A percentile compares a stretch with the other conserved stretches of the same genome.
phyloP scores from a whole-genome alignment of 1,140 invertebrate genomes.

The Helicorthomorpha holstii region DNA sequence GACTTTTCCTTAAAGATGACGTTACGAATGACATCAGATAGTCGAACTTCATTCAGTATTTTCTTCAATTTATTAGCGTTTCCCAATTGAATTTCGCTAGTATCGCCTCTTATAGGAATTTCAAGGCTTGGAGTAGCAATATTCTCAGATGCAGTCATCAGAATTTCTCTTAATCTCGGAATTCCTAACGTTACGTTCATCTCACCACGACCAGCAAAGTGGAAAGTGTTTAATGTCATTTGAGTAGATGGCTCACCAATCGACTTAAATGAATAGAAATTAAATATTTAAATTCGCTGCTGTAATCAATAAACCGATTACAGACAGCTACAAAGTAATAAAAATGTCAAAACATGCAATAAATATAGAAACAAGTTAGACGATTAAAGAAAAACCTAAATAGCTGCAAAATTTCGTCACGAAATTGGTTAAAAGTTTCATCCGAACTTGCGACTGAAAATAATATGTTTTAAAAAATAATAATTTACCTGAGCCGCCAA shows the following conservation, averaged over 20 bases:
- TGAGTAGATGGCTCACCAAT: slow-evolving; percentile 98
- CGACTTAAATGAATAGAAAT: slow-evolving; percentile 32
- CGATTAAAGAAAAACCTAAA: neutral
- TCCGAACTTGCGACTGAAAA: neutral
- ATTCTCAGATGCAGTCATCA: slow-evolving; percentile 82
- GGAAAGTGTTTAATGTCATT: slow-evolving; percentile 99
- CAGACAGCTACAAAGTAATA: too few relatives aligned
- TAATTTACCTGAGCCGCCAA: slow-evolving; percentile 58
- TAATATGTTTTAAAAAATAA: too few relatives aligned
- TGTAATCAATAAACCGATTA: too few relatives aligned
- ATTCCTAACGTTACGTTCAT: slow-evolving; percentile 96
- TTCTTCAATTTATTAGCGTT: slow-evolving; percentile 47
- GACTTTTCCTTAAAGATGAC: neutral
- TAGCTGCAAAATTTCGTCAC: too few relatives aligned
- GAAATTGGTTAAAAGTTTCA: too few relatives aligned
- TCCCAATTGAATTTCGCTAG: slow-evolving; percentile 32
- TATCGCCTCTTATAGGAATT: slow-evolving; percentile 72
- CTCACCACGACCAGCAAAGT: slow-evolving; percentile 97
- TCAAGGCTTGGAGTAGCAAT: slow-evolving; percentile 95
- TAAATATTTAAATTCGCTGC: slow-evolving; percentile 51
- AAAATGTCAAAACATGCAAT: neutral
- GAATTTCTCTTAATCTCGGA: slow-evolving; percentile 84
- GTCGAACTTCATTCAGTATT: slow-evolving; percentile 52
- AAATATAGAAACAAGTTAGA: neutral
- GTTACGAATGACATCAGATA: slow-evolving; percentile 42